A percentile compares a stretch with the other conserved stretches of the same genome.
These are phyloP conservation scores for Tetranychus urticae DNA, from an alignment of 1,140 invertebrate genomes.

Conservation along the genomic window DNA sequence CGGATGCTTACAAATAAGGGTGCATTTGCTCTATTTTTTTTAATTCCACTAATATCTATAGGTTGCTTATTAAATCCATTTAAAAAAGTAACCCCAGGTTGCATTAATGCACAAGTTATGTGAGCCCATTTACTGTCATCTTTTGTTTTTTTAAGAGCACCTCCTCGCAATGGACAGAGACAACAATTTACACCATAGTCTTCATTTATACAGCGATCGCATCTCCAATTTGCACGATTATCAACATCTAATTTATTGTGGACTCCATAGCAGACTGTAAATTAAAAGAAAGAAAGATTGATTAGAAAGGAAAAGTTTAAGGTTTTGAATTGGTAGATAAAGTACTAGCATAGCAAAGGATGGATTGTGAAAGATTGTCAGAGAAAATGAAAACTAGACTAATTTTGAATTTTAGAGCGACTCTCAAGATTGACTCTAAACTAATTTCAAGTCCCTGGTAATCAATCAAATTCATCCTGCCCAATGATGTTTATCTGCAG, in stretches of 20 bases:
- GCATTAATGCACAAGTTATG: slow-evolving; percentile 26
- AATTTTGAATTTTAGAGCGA: background rate
- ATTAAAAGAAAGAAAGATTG: background rate
- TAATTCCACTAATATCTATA: slow-evolving; percentile 18
- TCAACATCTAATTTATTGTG: background rate
- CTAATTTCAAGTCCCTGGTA: background rate
- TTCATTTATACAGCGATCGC: slow-evolving; percentile 16
- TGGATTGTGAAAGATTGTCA: no score
- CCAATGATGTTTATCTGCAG: background rate
- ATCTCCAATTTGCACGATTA: slow-evolving; percentile 16
- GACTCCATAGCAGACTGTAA: slow-evolving; percentile 5
- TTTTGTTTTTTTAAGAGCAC: slow-evolving; percentile 31
- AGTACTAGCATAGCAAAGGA: background rate
- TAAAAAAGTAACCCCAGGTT: slow-evolving; percentile 21
- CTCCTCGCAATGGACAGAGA: slow-evolving; percentile 32
- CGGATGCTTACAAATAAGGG: background rate
- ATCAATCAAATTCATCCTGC: background rate
- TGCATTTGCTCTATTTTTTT: no score
- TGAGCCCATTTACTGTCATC: slow-evolving; percentile 24
- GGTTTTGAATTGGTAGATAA: background rate
- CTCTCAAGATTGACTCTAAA: no score
- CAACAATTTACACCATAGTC: slow-evolving; percentile 15
- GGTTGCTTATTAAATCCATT: slow-evolving; percentile 20
- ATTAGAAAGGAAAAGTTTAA: background rate
- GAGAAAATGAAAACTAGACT: background rate